Base-by-base conservation (phyloP, 2,113 vertebrate species). In the Podocnemis expansa region DNA sequence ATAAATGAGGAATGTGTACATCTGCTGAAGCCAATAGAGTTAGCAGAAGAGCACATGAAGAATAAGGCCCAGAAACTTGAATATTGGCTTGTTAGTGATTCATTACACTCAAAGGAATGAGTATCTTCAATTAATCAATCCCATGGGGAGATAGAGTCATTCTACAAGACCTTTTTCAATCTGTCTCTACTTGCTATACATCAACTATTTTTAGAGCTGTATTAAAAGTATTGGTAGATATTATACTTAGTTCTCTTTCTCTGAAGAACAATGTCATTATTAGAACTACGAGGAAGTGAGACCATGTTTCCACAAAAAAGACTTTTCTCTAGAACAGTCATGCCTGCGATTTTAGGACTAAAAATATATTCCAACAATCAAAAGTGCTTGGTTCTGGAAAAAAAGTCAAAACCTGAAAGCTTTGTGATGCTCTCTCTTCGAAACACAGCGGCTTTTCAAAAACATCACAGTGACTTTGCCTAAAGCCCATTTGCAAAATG, bases 91-190 rank as follows among this genome's bases (percentile, higher is more conserved):
- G 78, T 89, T 91, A 88, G 80, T 88, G 75, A 89, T 19, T 5
- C 27, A 8, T 54, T 92, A 82, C 78, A 86, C 93, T 92, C 84
- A 80, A 90, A 75, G 41, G 41, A 93, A 94, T 90, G 94, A 87
- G 38, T 56, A 56, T 56, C 85, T 21, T 41, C 93, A 93, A 90
- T 94, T 94, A 96, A 51, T 58, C 8, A 49, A 86, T 45, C 41
- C 89, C 92, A 75, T 54, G 78, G 54, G 0, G 0, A 95, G 92
- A 94, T 90, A n/a, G 88, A 89, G 83, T 24, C 2, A 22, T 58
- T 63, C 38, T 80, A 45, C 58, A 38, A 27, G 25, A 56, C 12
- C 89, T 82, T 93, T 89, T 54, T 34, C 45, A 80, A 76, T 94
- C 91, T 73, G n/a, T 90, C 90, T 70, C 41, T 49, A 67, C 80